Conservation (phyloP, 2,113 vertebrate genomes). For the Hemiscyllium ocellatum region DNA sequence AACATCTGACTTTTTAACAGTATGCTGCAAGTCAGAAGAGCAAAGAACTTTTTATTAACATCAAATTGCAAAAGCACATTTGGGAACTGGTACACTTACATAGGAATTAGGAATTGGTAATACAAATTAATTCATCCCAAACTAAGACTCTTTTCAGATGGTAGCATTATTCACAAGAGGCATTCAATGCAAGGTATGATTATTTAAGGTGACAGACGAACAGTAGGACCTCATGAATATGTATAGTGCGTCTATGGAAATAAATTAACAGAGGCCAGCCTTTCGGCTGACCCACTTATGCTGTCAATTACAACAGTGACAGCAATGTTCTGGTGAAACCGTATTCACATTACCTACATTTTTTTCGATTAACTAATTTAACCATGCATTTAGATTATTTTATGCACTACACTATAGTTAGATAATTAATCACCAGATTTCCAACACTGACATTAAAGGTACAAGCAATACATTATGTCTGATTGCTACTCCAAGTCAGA, state of each 20-base stretch:
- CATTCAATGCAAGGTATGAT: background rate
- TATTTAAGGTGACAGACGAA: constrained; percentile 87
- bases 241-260: constrained; percentile 82
- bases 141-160: background rate
- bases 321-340: constrained; percentile 69
- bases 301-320: constrained; percentile 83
- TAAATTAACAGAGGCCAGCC: constrained; percentile 89
- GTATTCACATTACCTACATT: constrained; percentile 67
- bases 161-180: background rate
- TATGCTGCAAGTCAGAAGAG: background rate
- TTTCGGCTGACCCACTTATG: constrained; percentile 85
- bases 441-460: constrained; percentile 63
- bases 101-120: background rate
- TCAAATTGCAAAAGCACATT: background rate
- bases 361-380: constrained; percentile 63
- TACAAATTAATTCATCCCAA: constrained; percentile 7
- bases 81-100: background rate
- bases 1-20: background rate
- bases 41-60: background rate
- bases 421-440: constrained; percentile 79
- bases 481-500: constrained; percentile 53
- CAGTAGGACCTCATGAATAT: constrained; percentile 96
- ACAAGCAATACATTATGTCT: constrained; percentile 59
- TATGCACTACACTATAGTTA: constrained; percentile 61
- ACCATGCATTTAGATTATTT: constrained; percentile 68